Evolutionary conservation across 2,888 invertebrate genomes (phyloP), one percentile per base, ranked within the genome.

Genomic region (Eristalis tenax): DNA sequence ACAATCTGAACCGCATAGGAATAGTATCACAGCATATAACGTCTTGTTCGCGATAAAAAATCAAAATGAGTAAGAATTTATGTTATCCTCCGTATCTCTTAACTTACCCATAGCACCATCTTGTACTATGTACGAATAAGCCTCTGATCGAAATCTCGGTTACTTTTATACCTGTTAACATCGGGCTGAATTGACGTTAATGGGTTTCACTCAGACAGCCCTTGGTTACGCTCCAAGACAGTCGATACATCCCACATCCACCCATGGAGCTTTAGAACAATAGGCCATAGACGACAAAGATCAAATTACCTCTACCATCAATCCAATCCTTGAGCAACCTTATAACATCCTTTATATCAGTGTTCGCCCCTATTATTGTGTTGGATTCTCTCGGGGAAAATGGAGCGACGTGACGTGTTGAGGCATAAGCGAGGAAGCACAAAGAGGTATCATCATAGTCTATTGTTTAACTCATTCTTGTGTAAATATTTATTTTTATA

Each of bases 231-330:
- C 65, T 66, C 68, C 57, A 43, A 74, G 71, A 68, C 65, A 70
- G 83, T 70, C 59, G 83, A 87, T 71, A 87, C 86, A 65, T 87
- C 87, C 83, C 73, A 87, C 88, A 78, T 77, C 57, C 69, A 69
- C 32, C 85, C 65, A 71, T 81, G 74, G 38, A 43, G 79, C 82
- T 43, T 56, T 35, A 23, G 84, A 88, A 91, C 90, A 91, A 91
- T 88, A 66, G 81, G 73, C 57, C 50, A 35, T 68, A 35, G 74
- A 59, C 61, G 61, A 76, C 78, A 69, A 59, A 78, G 83, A 90
- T 91, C 91, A 78, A 89, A 89, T 91, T 91, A 91, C 91, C 91
- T 90, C 89, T 56, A 63, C 43, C 71, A 83, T 83, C 83, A 83
- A 76, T 70, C 70, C 73, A 68, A 74, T 64, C 69, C 66, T 65